phyloP scores from a whole-genome alignment of 2,797 vertebrate species.

The Neomorphus geoffroyi region DNA sequence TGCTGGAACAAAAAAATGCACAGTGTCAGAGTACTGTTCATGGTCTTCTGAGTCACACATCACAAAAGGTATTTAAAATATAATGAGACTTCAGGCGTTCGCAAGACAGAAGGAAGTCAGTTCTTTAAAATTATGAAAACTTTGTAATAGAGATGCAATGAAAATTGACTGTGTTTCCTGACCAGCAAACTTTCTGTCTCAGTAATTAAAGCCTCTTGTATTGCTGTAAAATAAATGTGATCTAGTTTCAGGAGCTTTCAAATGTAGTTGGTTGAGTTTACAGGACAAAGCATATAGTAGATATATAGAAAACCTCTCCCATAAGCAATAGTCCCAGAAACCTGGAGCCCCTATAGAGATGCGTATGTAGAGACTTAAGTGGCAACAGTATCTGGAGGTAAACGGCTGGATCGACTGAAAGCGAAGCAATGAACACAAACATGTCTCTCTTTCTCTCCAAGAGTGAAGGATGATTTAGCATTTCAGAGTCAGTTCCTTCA shows the following conservation, averaged over 20 bases:
- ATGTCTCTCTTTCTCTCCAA: background rate
- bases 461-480: background rate
- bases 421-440: background rate
- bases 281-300: background rate
- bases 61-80: background rate
- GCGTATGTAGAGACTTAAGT: background rate
- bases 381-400: background rate
- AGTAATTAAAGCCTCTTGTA: background rate
- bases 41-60: background rate
- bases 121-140: background rate
- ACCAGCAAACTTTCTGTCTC: background rate
- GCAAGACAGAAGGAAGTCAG: background rate
- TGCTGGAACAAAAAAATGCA: constrained; percentile 37
- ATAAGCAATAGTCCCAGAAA: background rate
- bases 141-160: background rate
- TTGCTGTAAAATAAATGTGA: background rate
- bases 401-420: background rate
- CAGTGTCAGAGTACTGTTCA: background rate
- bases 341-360: background rate
- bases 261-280: background rate
- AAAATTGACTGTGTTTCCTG: background rate
- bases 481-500: background rate
- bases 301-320: background rate
- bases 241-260: background rate
- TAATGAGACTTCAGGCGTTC: background rate